Evolutionary conservation across 2,888 invertebrate genomes (phyloP).

Genomic region (Amphimallon solstitiale): DNA sequence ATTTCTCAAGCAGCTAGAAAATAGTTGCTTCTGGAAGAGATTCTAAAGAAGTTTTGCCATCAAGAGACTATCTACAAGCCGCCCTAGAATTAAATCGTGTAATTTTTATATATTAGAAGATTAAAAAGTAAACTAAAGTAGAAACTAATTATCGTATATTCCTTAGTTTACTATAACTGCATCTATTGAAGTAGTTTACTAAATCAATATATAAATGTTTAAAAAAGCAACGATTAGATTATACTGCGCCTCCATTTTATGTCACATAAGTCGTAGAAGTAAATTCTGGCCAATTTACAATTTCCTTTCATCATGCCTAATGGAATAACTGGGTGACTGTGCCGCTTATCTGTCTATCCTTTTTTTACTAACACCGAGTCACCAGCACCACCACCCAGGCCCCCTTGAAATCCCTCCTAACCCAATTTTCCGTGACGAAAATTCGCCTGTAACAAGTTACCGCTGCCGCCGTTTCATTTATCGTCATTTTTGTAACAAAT

Average conservation of each 20-base stretch:
- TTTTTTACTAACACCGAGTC: background rate
- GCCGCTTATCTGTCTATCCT: constrained; percentile 36
- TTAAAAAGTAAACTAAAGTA: no score
- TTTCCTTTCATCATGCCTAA: constrained; percentile 46
- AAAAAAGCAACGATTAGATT: background rate
- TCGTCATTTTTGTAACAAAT: constrained; percentile 53
- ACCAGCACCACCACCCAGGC: background rate
- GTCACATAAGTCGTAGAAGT: constrained; percentile 47
- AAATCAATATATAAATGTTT: no score
- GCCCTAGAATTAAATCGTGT: no score
- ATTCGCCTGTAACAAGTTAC: constrained; percentile 7
- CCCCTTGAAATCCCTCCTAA: constrained; percentile 39
- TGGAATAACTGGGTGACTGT: constrained; percentile 44
- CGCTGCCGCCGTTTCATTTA: constrained; percentile 52
- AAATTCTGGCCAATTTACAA: constrained; percentile 49
- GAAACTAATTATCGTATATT: no score
- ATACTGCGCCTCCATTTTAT: constrained; percentile 37
- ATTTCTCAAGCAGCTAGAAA: no score
- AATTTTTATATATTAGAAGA: no score
- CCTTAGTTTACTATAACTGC: no score
- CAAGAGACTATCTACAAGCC: no score
- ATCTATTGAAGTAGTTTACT: no score
- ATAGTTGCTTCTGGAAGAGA: no score
- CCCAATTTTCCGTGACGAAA: constrained; percentile 22
- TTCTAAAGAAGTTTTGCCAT: no score